phyloP scores from a whole-genome alignment of 1,140 invertebrate species.

The Asobara japonica region DNA sequence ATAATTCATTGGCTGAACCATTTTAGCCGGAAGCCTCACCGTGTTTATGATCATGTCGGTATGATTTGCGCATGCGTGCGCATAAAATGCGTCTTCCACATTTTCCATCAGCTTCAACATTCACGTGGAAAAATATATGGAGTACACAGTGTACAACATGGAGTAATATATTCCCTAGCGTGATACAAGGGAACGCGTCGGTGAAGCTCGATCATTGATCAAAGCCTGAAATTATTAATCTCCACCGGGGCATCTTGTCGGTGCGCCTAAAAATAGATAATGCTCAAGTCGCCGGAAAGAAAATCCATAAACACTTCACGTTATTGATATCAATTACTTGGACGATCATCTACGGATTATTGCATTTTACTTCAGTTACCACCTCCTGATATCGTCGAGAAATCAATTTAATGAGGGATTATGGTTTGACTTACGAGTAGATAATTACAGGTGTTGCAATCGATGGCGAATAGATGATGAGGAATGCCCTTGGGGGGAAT shows the following conservation, averaged over 20 bases:
- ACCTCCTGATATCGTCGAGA: background rate
- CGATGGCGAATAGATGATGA: background rate
- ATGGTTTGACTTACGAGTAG: background rate
- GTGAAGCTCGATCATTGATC: constrained; percentile 5
- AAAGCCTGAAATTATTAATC: constrained; percentile 12
- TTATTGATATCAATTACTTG: background rate
- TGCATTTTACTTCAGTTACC: background rate
- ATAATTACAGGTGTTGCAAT: background rate
- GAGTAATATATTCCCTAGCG: background rate
- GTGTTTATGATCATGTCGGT: constrained; percentile 2
- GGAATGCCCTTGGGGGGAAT: background rate
- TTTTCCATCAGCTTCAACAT: background rate
- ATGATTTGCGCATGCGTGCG: constrained; percentile 1
- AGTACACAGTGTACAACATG: background rate
- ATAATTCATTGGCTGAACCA: background rate
- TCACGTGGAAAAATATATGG: background rate
- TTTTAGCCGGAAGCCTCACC: background rate
- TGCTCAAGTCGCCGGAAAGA: background rate
- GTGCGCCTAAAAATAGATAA: background rate
- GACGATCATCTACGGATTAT: background rate
- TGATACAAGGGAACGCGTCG: background rate
- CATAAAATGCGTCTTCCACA: background rate
- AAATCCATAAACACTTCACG: background rate
- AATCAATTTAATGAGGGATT: constrained; percentile 10
- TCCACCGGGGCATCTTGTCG: background rate